phyloP scores from a whole-genome alignment of 2,113 vertebrate species.

The Desmodus rotundus region DNA sequence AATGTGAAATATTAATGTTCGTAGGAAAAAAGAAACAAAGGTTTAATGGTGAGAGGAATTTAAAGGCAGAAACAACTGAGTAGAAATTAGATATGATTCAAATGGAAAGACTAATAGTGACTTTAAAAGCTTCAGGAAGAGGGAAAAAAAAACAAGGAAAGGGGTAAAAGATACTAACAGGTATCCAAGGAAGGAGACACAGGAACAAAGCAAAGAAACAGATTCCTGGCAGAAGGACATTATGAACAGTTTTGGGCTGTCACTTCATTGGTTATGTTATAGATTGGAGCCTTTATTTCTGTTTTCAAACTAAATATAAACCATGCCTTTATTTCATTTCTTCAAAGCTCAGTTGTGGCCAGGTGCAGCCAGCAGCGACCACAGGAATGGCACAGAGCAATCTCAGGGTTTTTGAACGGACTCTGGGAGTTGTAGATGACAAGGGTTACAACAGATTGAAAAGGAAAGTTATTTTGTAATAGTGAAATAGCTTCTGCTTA shows the following conservation, averaged over 20 bases:
- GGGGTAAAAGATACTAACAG: not conserved
- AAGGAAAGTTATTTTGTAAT: slow-evolving; percentile 9
- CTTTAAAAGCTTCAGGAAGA: not conserved
- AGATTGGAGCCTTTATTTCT: not conserved
- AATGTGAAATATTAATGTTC: not conserved
- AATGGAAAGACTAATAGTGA: not conserved
- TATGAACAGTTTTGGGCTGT: not conserved
- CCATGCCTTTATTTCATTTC: not conserved
- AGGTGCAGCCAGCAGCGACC: not conserved
- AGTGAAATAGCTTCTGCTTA: not conserved
- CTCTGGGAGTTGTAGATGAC: not conserved
- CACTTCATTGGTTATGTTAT: not conserved
- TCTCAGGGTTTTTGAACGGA: not conserved
- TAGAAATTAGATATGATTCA: not conserved
- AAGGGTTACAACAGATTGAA: not conserved
- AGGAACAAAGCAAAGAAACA: not conserved
- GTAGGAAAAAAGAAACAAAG: not conserved
- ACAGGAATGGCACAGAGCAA: not conserved
- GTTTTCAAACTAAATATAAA: not conserved
- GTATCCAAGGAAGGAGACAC: not conserved
- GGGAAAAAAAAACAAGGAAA: not conserved
- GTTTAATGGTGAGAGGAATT: not conserved
- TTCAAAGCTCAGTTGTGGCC: not conserved
- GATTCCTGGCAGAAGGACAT: not conserved
- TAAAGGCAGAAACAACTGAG: not conserved